Conservation (phyloP, 1,140 invertebrate species). For the Drosophila hydei region DNA sequence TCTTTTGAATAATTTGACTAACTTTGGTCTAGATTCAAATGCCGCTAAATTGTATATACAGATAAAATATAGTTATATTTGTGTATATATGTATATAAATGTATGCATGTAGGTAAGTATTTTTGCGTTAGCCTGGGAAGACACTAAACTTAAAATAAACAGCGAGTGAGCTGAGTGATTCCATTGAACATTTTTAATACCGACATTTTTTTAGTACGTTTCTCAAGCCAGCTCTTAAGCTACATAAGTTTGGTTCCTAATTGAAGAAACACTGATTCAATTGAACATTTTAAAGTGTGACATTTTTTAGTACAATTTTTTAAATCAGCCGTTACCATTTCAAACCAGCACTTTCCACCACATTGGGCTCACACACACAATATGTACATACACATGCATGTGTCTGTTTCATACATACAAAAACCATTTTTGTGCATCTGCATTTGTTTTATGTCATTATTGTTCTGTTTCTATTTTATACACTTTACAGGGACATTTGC, state of each 20-base stretch:
- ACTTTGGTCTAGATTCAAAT: conserved; percentile 43
- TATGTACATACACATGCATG: neutral
- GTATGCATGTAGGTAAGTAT: neutral
- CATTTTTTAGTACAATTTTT: too few relatives aligned
- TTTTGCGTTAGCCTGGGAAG: conserved; percentile 24
- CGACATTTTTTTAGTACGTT: too few relatives aligned
- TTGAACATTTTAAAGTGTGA: too few relatives aligned
- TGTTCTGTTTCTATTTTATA: conserved; percentile 37
- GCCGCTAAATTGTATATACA: conserved; percentile 61
- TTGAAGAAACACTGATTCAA: too few relatives aligned
- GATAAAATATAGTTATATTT: conserved; percentile 12
- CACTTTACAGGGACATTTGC: conserved; percentile 35
- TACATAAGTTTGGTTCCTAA: conserved; percentile 8
- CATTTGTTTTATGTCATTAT: conserved; percentile 18
- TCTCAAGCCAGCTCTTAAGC: too few relatives aligned
- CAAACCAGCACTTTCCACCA: conserved; percentile 5
- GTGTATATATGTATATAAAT: conserved; percentile 3
- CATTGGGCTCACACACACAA: too few relatives aligned
- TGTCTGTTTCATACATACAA: neutral
- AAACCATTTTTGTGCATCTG: neutral
- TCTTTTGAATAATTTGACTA: conserved; percentile 63
- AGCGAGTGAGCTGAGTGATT: too few relatives aligned
- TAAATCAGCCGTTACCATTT: too few relatives aligned
- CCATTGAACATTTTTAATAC: too few relatives aligned
- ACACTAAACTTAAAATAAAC: conserved; percentile 21